Percentiles rank a stretch among this genome's conserved stretches.
Evolutionary conservation across 2,113 vertebrate species (phyloP).

Genomic region (Corvus hawaiiensis): DNA sequence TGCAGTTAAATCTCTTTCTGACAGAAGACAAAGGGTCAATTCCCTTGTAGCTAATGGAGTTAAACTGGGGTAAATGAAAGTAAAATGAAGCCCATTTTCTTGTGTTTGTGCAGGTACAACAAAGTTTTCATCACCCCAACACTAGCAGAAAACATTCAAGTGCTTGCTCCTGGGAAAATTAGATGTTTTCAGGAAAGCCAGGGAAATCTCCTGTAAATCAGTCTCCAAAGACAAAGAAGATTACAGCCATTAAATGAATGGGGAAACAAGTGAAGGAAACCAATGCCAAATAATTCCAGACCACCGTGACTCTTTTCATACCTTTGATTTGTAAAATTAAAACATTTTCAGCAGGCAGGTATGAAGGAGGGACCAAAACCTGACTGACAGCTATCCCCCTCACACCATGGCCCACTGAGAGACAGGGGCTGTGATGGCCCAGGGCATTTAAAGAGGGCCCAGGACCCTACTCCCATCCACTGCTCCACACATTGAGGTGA

Average conservation of each 20-base stretch:
- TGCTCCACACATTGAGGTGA: neutral
- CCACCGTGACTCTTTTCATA: neutral
- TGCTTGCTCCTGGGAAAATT: neutral
- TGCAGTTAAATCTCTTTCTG: neutral
- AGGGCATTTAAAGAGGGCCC: neutral
- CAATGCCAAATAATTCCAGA: fast-evolving
- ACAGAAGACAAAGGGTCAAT: neutral
- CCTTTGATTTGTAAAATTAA: neutral
- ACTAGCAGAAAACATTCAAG: neutral
- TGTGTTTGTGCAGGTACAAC: neutral
- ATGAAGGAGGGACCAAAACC: neutral
- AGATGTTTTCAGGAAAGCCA: neutral
- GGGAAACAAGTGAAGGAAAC: neutral
- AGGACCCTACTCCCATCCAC: neutral
- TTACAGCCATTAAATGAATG: neutral
- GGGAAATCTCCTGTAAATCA: neutral
- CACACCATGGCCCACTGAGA: fast-evolving
- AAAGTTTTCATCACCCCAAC: neutral
- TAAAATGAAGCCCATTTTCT: neutral
- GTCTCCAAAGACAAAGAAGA: neutral
- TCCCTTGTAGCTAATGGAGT: neutral
- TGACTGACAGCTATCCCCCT: neutral
- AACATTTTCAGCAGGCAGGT: neutral
- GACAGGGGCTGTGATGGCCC: fast-evolving
- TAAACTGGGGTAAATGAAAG: neutral